Conservation (phyloP, 2,797 vertebrate genomes). For the Rachycentron canadum region DNA sequence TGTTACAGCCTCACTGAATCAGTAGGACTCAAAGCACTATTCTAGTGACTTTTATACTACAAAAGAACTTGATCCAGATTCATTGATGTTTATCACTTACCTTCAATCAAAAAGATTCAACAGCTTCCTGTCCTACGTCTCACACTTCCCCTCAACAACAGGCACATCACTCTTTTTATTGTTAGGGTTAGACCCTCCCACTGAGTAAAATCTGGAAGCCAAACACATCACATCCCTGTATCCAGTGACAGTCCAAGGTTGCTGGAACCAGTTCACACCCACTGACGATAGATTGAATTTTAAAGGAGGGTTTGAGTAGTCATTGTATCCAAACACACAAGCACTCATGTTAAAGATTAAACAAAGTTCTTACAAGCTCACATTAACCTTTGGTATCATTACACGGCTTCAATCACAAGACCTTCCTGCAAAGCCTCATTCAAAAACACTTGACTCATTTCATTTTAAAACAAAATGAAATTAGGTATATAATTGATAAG, state of each 20-base stretch:
- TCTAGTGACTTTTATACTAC: background rate
- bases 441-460: background rate
- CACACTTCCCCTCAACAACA: background rate
- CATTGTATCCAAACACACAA: background rate
- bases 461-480: no score
- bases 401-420: constrained; percentile 31
- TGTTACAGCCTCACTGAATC: background rate
- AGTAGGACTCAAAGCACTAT: background rate
- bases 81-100: constrained; percentile 51
- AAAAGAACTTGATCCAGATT: background rate
- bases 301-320: background rate
- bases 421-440: background rate
- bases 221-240: background rate
- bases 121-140: constrained; percentile 13
- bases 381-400: constrained; percentile 38
- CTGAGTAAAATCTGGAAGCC: background rate
- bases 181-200: constrained; percentile 48
- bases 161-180: constrained; percentile 1
- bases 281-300: background rate
- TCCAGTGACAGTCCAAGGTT: constrained; percentile 1
- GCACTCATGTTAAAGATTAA: background rate
- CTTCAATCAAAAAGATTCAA: constrained; percentile 28
- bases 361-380: constrained; percentile 5
- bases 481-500: no score
- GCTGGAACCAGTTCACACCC: background rate